Evolutionary conservation across 2,797 vertebrate species (phyloP).

Genomic region (Pantherophis vulpinus): DNA sequence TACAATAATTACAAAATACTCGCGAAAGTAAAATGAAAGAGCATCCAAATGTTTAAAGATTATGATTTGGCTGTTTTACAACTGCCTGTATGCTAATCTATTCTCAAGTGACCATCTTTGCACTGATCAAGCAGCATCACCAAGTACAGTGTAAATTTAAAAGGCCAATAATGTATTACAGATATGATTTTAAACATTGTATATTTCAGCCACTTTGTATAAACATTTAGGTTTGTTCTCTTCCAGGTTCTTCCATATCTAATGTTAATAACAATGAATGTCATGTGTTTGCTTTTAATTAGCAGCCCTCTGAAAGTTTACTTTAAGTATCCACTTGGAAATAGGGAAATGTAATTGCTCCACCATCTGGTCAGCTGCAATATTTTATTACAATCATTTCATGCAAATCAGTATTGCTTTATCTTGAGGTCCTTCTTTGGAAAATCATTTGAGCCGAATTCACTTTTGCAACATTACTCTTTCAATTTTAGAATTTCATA

Average conservation of each 20-base stretch:
- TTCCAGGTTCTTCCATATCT: conserved; percentile 35
- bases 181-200: conserved; percentile 35
- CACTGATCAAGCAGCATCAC: neutral
- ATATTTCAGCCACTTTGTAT: conserved; percentile 37
- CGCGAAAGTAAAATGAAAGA: neutral
- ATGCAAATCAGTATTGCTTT: conserved; percentile 49
- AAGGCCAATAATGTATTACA: conserved; percentile 24
- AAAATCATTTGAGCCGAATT: conserved; percentile 21
- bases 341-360: conserved; percentile 77
- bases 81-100: neutral
- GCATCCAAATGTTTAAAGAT: neutral
- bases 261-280: conserved; percentile 45
- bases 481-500: conserved; percentile 5
- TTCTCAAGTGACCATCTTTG: neutral
- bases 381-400: conserved; percentile 66
- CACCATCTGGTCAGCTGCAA: conserved; percentile 79
- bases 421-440: conserved; percentile 10
- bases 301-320: conserved; percentile 58
- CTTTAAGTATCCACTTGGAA: conserved; percentile 68
- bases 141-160: neutral
- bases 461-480: conserved; percentile 6
- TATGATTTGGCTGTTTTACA: neutral
- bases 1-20: neutral
- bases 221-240: conserved; percentile 11
- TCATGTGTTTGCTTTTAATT: conserved; percentile 60